Conservation (phyloP, 30 jellyfish, hydroid and myxozoan genomes). For the Aurelia coerulea region DNA sequence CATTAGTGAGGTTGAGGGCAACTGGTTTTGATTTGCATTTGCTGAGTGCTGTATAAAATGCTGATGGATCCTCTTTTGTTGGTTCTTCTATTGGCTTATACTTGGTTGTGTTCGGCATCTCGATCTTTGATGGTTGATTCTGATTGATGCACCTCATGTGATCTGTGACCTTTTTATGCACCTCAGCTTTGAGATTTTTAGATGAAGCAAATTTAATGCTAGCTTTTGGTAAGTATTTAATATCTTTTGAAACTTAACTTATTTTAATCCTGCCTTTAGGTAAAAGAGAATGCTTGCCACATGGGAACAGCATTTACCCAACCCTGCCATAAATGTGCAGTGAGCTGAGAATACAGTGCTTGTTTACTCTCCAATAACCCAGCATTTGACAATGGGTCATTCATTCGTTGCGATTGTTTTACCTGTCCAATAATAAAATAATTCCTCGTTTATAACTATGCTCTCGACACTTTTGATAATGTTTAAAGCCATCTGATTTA, state of each 20-base stretch:
- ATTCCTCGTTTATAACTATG: neutral
- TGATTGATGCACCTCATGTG: too few relatives aligned
- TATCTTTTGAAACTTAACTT: neutral
- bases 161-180: too few relatives aligned
- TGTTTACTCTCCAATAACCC: constrained; percentile 23
- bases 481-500: constrained; percentile 47
- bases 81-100: constrained; percentile 30
- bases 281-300: constrained; percentile 45
- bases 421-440: constrained; percentile 36
- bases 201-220: too few relatives aligned
- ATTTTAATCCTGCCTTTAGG: neutral
- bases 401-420: constrained; percentile 51
- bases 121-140: neutral
- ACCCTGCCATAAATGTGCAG: constrained; percentile 51
- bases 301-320: constrained; percentile 68
- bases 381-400: constrained; percentile 43
- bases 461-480: constrained; percentile 37
- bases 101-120: neutral
- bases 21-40: constrained; percentile 49
- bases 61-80: constrained; percentile 1
- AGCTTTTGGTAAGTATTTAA: too few relatives aligned
- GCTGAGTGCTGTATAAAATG: constrained; percentile 26
- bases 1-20: constrained; percentile 30
- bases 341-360: constrained; percentile 44
- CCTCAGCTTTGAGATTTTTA: too few relatives aligned